Conservation (phyloP, 2,113 vertebrate genomes). For the Piprites chloris region DNA sequence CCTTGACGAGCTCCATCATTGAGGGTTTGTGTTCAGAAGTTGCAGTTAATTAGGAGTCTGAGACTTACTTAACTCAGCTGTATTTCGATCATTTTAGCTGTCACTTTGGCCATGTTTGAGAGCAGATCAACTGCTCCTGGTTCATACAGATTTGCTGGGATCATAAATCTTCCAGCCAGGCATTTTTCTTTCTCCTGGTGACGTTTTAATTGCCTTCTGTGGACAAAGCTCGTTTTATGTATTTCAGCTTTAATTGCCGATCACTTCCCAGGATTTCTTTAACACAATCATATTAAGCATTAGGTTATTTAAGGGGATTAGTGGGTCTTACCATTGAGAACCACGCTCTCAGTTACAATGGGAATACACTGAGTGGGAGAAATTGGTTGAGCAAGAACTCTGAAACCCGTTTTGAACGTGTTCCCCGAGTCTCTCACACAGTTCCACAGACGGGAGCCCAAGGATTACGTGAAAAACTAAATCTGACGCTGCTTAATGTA, state of each 20-base stretch:
- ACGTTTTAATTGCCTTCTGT: background rate
- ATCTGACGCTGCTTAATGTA: background rate
- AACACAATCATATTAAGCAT: background rate
- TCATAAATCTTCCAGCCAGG: background rate
- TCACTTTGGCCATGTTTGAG: background rate
- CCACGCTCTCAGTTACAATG: background rate
- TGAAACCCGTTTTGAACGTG: background rate
- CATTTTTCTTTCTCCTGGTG: background rate
- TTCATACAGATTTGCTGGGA: background rate
- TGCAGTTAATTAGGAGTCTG: background rate
- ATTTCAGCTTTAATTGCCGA: background rate
- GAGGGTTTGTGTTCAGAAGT: background rate
- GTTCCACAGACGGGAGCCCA: background rate
- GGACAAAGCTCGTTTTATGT: background rate
- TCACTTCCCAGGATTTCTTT: background rate
- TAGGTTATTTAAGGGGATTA: background rate
- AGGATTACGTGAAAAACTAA: background rate
- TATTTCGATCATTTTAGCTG: background rate
- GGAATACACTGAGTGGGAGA: background rate
- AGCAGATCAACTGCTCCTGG: background rate
- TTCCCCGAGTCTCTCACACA: background rate
- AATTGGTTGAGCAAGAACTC: background rate
- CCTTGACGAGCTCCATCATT: background rate
- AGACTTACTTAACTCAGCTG: background rate
- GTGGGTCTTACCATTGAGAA: background rate